phyloP scores from a whole-genome alignment of 1,140 invertebrate genomes.

The Campoletis sonorensis region DNA sequence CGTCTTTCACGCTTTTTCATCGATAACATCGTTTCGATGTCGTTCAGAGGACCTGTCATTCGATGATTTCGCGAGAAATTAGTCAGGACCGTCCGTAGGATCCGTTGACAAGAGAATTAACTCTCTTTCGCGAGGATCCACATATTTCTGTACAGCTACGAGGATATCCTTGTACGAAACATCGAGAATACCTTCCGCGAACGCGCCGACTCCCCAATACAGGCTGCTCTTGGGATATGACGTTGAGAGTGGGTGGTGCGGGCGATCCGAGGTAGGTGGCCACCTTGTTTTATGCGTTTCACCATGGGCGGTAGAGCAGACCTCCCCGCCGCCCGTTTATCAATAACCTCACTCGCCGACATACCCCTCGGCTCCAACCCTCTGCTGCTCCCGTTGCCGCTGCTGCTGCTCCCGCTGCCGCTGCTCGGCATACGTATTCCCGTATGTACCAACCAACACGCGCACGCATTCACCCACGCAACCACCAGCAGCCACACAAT shows the following conservation, averaged over 20 bases:
- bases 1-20: too few species aligned
- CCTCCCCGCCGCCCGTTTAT: constrained; percentile 40
- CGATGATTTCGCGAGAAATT: too few species aligned
- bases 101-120: too few species aligned
- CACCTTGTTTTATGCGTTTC: constrained; percentile 48
- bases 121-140: too few species aligned
- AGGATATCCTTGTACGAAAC: too few species aligned
- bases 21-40: too few species aligned
- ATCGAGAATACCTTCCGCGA: background rate
- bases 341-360: constrained; percentile 46
- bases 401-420: too few species aligned
- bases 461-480: too few species aligned
- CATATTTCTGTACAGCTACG: too few species aligned
- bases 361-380: background rate
- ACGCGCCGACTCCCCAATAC: background rate
- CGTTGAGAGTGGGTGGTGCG: background rate
- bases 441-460: background rate
- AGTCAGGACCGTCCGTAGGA: too few species aligned
- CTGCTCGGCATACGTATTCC: constrained; percentile 3
- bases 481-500: too few species aligned
- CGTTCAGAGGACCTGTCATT: too few species aligned
- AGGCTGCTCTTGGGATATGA: background rate
- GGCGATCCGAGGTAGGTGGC: constrained; percentile 14
- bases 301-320: constrained; percentile 42
- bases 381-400: background rate